Percentiles rank a stretch among this genome's conserved stretches.
phyloP scores from a whole-genome alignment of 64 coral and sea anemone species.

The Exaiptasia diaphana region DNA sequence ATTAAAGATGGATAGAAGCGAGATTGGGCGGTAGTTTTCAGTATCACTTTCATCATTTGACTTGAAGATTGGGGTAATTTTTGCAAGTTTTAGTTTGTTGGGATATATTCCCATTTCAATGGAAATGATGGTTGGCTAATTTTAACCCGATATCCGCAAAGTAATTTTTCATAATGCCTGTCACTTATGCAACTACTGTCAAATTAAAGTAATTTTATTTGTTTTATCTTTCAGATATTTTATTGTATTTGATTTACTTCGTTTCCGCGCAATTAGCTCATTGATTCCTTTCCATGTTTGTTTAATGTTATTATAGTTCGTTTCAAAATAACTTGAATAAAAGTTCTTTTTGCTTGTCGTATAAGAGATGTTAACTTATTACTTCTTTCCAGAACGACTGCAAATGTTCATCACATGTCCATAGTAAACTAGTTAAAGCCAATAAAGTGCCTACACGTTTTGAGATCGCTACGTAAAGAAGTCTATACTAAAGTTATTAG shows the following conservation, averaged over 20 bases:
- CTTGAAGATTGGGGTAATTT: neutral
- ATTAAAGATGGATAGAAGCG: neutral
- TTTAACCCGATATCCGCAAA: neutral
- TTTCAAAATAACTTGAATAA: neutral
- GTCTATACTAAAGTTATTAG: neutral
- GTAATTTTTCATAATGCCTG: slow-evolving; percentile 2
- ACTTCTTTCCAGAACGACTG: neutral
- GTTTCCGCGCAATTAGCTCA: neutral
- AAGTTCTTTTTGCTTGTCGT: too few species aligned
- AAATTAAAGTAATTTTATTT: neutral
- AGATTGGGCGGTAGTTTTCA: slow-evolving; percentile 7
- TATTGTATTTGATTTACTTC: slow-evolving; percentile 5
- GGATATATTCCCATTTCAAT: neutral
- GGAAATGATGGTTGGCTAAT: too few species aligned
- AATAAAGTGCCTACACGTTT: too few species aligned
- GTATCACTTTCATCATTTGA: neutral
- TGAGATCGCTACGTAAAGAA: neutral
- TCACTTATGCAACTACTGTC: neutral
- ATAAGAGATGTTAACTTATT: neutral
- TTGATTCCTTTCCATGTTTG: slow-evolving; percentile 6
- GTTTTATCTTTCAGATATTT: neutral
- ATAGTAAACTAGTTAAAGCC: too few species aligned
- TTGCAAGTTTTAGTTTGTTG: neutral
- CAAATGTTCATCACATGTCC: too few species aligned
- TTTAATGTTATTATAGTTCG: neutral